Percentiles rank a stretch among this genome's conserved stretches.
Conservation (phyloP, 64 coral and sea anemone genomes). For the Dendronephthya gigantea region DNA sequence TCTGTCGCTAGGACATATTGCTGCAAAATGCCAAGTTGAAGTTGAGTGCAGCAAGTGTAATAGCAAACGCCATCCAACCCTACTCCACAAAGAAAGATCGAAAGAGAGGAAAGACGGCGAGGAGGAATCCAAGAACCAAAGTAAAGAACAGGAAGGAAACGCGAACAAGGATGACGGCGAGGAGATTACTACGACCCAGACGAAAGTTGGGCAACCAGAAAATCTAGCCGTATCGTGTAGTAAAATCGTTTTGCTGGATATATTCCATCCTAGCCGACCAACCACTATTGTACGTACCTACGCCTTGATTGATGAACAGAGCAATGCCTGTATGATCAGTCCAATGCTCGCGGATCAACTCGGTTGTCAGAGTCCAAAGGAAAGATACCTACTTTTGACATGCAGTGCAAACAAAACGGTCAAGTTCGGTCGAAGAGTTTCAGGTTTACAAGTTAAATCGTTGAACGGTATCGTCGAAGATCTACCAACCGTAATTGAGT, state of each 20-base stretch:
- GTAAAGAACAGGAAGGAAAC: background rate
- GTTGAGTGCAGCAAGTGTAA: slow-evolving; percentile 40
- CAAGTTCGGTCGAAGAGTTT: background rate
- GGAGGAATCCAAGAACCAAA: background rate
- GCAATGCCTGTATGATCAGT: background rate
- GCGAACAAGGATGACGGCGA: background rate
- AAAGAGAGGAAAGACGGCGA: background rate
- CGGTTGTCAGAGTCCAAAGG: background rate
- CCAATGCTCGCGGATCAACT: background rate
- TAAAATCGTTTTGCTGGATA: background rate
- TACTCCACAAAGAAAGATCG: slow-evolving; percentile 44
- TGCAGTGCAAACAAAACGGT: background rate
- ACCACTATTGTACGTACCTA: background rate
- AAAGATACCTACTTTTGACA: background rate
- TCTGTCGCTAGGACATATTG: slow-evolving; percentile 22
- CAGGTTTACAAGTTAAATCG: background rate
- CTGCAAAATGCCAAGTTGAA: background rate
- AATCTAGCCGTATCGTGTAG: background rate
- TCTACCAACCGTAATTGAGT: background rate
- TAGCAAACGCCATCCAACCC: slow-evolving; percentile 21
- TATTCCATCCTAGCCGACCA: background rate
- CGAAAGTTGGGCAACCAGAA: background rate
- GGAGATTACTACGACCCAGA: background rate
- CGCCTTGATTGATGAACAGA: slow-evolving; percentile 5
- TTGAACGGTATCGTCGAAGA: background rate